These are phyloP conservation scores for Acleris laterana DNA, from an alignment of 2,888 invertebrate species.

Conservation along the genomic window DNA sequence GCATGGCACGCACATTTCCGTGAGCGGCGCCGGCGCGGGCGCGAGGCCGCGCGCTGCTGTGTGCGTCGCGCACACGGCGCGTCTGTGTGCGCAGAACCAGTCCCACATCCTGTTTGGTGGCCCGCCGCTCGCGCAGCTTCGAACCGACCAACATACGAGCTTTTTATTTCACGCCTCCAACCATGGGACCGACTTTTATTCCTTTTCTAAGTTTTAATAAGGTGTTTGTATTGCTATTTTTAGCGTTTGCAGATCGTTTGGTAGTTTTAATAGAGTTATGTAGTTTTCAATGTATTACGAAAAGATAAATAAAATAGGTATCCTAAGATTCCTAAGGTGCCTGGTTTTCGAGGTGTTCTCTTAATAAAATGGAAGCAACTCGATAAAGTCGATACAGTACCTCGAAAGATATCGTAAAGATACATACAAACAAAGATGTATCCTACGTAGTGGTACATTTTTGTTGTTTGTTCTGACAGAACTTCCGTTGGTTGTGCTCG, in stretches of 20 bases:
- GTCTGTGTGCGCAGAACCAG: conserved; percentile 74
- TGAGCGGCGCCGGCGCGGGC: conserved; percentile 71
- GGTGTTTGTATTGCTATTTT: conserved; percentile 10
- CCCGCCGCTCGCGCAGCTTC: conserved; percentile 73
- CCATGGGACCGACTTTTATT: conserved; percentile 34
- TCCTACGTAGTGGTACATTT: conserved; percentile 12
- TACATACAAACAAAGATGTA: too few species aligned
- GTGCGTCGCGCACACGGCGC: conserved; percentile 54
- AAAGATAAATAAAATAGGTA: too few species aligned
- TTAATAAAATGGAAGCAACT: too few species aligned
- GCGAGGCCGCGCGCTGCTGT: conserved; percentile 72
- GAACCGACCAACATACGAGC: conserved; percentile 70
- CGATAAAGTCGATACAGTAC: too few species aligned
- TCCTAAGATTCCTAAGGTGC: too few species aligned
- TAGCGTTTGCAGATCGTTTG: neutral
- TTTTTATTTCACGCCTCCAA: conserved; percentile 77
- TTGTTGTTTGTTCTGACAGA: conserved; percentile 27
- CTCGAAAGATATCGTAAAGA: too few species aligned
- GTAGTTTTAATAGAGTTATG: neutral
- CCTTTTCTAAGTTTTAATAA: conserved; percentile 25
- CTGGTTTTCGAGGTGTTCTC: too few species aligned
- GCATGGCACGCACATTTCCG: conserved; percentile 78
- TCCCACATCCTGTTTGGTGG: conserved; percentile 84
- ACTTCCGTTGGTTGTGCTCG: conserved; percentile 22
- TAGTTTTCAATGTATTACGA: neutral